Percentiles rank a stretch among this genome's conserved stretches.
Evolutionary conservation across 2,888 invertebrate genomes (phyloP).

Genomic region (Parnassius orleans): DNA sequence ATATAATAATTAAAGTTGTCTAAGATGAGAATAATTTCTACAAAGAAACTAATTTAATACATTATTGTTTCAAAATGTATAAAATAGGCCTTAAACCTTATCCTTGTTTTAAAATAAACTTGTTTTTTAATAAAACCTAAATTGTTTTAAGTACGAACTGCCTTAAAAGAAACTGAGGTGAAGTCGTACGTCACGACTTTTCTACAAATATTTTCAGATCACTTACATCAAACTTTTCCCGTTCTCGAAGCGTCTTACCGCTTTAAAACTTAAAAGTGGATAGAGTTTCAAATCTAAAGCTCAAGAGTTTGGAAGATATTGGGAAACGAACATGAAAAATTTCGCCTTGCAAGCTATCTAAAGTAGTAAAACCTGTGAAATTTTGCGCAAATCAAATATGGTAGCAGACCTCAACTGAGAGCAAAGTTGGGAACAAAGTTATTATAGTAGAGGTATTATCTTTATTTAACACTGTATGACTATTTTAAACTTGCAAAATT

Average conservation of each 20-base stretch:
- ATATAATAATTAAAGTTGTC: too few relatives aligned
- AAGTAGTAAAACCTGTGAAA: slow-evolving; percentile 20
- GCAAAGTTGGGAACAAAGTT: neutral
- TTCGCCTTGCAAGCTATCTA: slow-evolving; percentile 17
- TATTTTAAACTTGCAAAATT: too few relatives aligned
- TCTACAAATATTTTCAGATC: slow-evolving; percentile 25
- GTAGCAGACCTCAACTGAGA: neutral
- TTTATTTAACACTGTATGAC: neutral
- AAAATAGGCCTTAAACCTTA: too few relatives aligned
- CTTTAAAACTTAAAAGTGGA: slow-evolving; percentile 27
- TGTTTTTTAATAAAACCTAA: neutral
- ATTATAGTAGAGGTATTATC: neutral
- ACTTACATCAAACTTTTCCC: slow-evolving; percentile 27
- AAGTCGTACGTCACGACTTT: slow-evolving; percentile 20
- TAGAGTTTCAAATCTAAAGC: slow-evolving; percentile 27
- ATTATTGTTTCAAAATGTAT: too few relatives aligned
- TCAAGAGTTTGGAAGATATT: slow-evolving; percentile 27
- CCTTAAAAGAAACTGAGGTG: slow-evolving; percentile 17
- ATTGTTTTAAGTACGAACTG: too few relatives aligned
- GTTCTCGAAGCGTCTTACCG: slow-evolving; percentile 20
- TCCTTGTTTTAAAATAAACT: too few relatives aligned
- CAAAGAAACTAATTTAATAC: too few relatives aligned
- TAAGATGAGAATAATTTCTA: too few relatives aligned
- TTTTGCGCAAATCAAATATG: slow-evolving; percentile 21
- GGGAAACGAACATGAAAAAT: slow-evolving; percentile 24